A percentile compares a stretch with the other conserved stretches of the same genome.
Evolutionary conservation across 2,113 vertebrate species (phyloP).

Genomic region (Gnathonemus longibarbis): DNA sequence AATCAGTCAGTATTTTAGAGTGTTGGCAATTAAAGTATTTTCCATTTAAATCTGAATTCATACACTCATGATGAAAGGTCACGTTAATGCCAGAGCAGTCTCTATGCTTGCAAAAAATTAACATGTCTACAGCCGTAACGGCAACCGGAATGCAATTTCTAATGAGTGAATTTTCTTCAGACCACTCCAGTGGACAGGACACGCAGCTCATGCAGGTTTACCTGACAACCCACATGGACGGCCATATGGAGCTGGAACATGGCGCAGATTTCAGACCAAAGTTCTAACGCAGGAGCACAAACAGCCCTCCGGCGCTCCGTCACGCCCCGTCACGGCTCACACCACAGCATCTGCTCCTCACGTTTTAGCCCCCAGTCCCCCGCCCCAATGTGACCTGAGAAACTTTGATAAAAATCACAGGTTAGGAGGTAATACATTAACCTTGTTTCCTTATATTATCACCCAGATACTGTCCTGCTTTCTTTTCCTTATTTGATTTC

Average conservation of each 20-base stretch:
- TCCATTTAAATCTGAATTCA: background rate
- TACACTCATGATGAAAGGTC: background rate
- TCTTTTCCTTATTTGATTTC: background rate
- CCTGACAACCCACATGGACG: background rate
- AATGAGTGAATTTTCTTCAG: background rate
- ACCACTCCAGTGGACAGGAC: too few species aligned
- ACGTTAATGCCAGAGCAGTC: background rate
- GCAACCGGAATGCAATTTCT: background rate
- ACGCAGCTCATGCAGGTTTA: background rate
- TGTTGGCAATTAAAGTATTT: background rate
- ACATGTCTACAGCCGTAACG: background rate
- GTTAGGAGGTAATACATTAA: background rate
- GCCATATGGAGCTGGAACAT: background rate
- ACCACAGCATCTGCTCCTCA: background rate
- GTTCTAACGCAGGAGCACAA: background rate
- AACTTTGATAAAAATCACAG: background rate
- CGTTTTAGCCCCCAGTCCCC: background rate
- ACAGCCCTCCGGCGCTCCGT: background rate
- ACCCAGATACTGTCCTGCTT: constrained; percentile 3
- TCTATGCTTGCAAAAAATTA: background rate
- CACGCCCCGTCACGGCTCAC: background rate
- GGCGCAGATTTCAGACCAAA: background rate
- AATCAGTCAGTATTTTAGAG: background rate
- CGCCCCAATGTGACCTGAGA: background rate
- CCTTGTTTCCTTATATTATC: background rate